These are phyloP conservation scores for Phaethornis superciliosus DNA, from an alignment of 2,113 vertebrate genomes.

Conservation along the genomic window DNA sequence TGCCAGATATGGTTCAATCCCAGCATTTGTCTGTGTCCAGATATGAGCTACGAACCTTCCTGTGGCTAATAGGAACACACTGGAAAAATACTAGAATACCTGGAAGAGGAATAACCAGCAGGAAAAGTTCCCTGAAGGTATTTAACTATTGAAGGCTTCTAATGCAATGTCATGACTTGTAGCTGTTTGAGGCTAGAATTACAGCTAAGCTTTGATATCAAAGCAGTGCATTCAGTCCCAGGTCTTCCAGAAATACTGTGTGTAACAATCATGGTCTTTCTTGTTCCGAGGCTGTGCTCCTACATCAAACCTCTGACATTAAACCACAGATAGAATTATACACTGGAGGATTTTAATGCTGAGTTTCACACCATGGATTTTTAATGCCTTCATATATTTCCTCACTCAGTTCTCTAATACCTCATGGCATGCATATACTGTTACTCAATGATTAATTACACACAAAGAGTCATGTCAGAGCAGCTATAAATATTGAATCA, in stretches of 20 bases:
- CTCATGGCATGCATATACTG: not conserved
- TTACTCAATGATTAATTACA: not conserved
- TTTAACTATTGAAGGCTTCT: not conserved
- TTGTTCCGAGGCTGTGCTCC: not conserved
- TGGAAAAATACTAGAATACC: not conserved
- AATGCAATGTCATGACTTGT: not conserved
- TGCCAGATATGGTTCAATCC: not conserved
- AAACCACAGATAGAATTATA: not conserved
- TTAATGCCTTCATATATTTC: not conserved
- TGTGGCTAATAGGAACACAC: not conserved
- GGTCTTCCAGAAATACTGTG: not conserved
- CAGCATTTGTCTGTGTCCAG: not conserved
- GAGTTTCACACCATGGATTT: not conserved
- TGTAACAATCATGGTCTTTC: not conserved
- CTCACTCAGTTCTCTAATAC: rapidly evolving
- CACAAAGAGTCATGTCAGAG: not conserved
- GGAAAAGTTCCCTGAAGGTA: not conserved
- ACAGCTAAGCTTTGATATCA: not conserved
- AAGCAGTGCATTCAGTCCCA: not conserved
- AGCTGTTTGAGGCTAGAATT: not conserved
- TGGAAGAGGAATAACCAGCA: not conserved
- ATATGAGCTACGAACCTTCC: not conserved
- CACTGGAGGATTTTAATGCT: not conserved
- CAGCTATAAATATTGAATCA: not conserved
- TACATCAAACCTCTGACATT: not conserved